Conservation (phyloP, 1,140 invertebrate species). For the Nymphalis io region DNA sequence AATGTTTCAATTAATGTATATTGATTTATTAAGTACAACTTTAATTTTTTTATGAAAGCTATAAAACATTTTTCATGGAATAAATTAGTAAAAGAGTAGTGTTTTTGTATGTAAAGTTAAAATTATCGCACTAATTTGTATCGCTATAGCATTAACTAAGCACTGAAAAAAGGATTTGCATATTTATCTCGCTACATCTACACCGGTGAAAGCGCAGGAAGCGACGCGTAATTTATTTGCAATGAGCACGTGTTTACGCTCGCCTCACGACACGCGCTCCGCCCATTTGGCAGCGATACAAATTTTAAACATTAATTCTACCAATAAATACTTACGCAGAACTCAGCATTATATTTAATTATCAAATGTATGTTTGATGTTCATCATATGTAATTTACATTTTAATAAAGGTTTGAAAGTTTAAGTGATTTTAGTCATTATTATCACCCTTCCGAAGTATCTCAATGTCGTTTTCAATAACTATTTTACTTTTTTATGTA, state of each 20-base stretch:
- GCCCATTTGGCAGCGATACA: slow-evolving; percentile 29
- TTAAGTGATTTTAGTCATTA: too few relatives aligned
- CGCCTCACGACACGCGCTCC: slow-evolving; percentile 20
- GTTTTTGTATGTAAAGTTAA: too few relatives aligned
- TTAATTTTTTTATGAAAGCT: too few relatives aligned
- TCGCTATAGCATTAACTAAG: neutral
- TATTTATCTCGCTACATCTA: slow-evolving; percentile 16
- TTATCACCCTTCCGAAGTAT: too few relatives aligned
- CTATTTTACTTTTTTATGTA: too few relatives aligned
- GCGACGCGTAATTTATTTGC: slow-evolving; percentile 18
- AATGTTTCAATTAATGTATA: too few relatives aligned
- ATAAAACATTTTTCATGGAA: too few relatives aligned
- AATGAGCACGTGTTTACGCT: slow-evolving; percentile 18
- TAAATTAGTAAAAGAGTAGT: too few relatives aligned
- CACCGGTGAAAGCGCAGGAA: slow-evolving; percentile 14
- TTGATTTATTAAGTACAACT: too few relatives aligned
- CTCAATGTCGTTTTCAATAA: too few relatives aligned
- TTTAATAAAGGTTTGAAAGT: too few relatives aligned
- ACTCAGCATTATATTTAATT: slow-evolving; percentile 4
- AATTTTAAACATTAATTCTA: slow-evolving; percentile 17
- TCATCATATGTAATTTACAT: neutral
- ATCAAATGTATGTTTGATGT: slow-evolving; percentile 4
- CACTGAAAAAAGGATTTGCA: neutral
- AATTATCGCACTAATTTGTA: too few relatives aligned
- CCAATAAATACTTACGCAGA: slow-evolving; percentile 4